These are phyloP conservation scores for Potamilus streckersoni DNA, from an alignment of 1,140 invertebrate genomes.

Conservation along the genomic window DNA sequence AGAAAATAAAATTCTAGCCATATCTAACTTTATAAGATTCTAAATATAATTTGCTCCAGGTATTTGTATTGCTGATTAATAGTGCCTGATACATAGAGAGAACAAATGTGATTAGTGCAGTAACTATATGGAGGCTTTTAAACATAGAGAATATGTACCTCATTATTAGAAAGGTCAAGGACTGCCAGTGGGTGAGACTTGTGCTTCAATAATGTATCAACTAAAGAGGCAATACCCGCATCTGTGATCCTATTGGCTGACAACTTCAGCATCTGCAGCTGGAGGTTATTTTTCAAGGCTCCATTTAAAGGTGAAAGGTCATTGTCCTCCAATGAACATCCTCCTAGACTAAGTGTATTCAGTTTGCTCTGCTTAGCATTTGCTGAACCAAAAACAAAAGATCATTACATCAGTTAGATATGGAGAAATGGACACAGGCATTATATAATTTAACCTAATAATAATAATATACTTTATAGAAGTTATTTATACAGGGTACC, in stretches of 20 bases:
- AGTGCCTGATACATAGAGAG: too few relatives aligned
- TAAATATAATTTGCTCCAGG: too few relatives aligned
- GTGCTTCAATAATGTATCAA: slow-evolving; percentile 35
- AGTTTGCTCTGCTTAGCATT: slow-evolving; percentile 33
- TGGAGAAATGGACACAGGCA: background rate
- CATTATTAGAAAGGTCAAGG: slow-evolving; percentile 52
- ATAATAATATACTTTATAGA: too few relatives aligned
- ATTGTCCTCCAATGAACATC: slow-evolving; percentile 48
- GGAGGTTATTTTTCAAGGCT: slow-evolving; percentile 44
- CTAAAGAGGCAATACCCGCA: slow-evolving; percentile 36
- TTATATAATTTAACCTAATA: background rate
- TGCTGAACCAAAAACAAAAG: slow-evolving; percentile 18
- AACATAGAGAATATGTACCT: slow-evolving; percentile 23
- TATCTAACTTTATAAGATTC: too few relatives aligned
- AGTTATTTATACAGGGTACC: too few relatives aligned
- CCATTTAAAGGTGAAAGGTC: slow-evolving; percentile 46
- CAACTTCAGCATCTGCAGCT: slow-evolving; percentile 55
- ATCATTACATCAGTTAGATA: background rate
- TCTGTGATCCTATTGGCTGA: slow-evolving; percentile 57
- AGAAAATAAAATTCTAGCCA: too few relatives aligned
- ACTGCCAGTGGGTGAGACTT: slow-evolving; percentile 48
- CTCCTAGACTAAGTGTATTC: slow-evolving; percentile 48
- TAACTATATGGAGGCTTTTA: too few relatives aligned
- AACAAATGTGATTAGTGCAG: too few relatives aligned
- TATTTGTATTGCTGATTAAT: too few relatives aligned